A percentile compares a stretch with the other conserved stretches of the same genome.
These are phyloP conservation scores for Doris montereyensis DNA, from an alignment of 2,888 invertebrate genomes.

Conservation along the genomic window DNA sequence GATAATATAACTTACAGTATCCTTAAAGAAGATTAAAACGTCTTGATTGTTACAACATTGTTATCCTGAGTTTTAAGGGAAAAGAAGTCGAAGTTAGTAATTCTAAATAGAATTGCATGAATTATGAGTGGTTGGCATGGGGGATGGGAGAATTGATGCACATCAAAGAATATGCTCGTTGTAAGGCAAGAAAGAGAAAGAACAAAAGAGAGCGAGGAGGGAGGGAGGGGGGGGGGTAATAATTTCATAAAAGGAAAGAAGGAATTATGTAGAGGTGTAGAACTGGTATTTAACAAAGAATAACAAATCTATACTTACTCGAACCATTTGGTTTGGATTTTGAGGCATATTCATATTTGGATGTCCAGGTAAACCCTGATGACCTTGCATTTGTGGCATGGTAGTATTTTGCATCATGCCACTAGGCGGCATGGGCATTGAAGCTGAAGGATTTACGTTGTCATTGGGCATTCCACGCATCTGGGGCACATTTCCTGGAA, in stretches of 20 bases:
- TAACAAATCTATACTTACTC: constrained; percentile 53
- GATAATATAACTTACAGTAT: no score
- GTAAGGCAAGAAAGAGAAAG: no score
- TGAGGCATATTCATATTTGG: constrained; percentile 54
- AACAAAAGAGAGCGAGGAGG: no score
- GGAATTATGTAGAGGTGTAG: neutral
- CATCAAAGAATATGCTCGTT: no score
- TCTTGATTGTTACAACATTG: no score
- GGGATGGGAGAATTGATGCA: neutral
- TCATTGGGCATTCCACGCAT: constrained; percentile 46
- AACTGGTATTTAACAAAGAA: neutral
- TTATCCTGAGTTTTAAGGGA: no score
- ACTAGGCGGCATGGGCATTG: constrained; percentile 48
- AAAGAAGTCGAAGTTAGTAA: no score
- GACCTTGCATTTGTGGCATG: constrained; percentile 55
- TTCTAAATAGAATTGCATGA: no score
- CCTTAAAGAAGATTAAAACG: no score
- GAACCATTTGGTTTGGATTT: constrained; percentile 55
- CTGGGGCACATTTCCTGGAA: constrained; percentile 54
- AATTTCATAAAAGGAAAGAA: constrained; percentile 5
- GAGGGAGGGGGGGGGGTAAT: no score
- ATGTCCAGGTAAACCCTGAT: constrained; percentile 52
- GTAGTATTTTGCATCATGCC: constrained; percentile 43
- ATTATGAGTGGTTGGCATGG: neutral
- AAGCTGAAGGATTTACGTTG: constrained; percentile 50